These are phyloP conservation scores for Orycteropus afer DNA, from an alignment of 2,113 vertebrate species.

Conservation along the genomic window DNA sequence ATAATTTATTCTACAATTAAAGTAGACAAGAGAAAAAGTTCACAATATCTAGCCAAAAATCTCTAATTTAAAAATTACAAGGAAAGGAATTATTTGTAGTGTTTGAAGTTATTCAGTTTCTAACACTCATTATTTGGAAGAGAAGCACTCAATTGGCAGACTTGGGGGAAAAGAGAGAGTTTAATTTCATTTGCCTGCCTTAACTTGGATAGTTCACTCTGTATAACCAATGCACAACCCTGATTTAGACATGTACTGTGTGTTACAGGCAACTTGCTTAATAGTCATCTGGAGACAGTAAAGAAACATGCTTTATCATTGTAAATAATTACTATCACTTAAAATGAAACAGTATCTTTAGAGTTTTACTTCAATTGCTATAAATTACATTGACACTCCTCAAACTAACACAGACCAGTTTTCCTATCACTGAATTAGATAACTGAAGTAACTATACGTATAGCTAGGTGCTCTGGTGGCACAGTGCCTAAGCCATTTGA, in stretches of 20 bases:
- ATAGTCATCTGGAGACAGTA: not conserved
- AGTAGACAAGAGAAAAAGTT: not conserved
- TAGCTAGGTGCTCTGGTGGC: too few species aligned
- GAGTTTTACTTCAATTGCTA: not conserved
- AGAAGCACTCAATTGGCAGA: not conserved
- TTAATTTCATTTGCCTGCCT: not conserved
- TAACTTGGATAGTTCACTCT: not conserved
- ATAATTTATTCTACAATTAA: constrained; percentile 23
- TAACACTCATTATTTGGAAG: not conserved
- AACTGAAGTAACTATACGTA: too few species aligned
- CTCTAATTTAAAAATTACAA: constrained; percentile 28
- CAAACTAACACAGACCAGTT: not conserved
- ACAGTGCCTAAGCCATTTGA: too few species aligned
- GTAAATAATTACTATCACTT: not conserved
- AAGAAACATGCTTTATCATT: not conserved
- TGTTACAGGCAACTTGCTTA: not conserved
- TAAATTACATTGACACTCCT: not conserved
- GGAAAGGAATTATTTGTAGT: not conserved
- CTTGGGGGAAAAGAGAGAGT: not conserved
- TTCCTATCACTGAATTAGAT: not conserved
- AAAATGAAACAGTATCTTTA: not conserved
- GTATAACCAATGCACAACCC: not conserved
- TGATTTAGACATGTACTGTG: not conserved
- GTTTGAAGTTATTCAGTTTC: not conserved
- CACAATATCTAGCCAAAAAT: not conserved